Percentiles rank a stretch among this genome's conserved stretches.
phyloP scores from a whole-genome alignment of 2,113 vertebrate species.

The Paramormyrops kingsleyae region DNA sequence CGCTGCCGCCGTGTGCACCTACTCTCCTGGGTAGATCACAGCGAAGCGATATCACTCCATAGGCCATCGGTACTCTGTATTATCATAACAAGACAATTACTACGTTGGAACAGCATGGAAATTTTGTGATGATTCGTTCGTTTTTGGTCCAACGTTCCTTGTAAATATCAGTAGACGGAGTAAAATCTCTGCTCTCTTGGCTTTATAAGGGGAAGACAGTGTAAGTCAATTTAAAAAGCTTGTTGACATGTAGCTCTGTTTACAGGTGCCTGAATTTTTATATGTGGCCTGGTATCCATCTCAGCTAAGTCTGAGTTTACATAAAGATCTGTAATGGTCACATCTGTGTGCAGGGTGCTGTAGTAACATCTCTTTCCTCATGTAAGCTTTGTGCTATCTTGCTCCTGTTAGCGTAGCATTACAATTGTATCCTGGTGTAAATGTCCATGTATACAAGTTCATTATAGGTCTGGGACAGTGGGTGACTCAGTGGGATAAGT shows the following conservation, averaged over 20 bases:
- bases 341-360: not conserved
- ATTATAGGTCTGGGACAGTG: not conserved
- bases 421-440: not conserved
- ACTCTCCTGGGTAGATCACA: conserved; percentile 31
- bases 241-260: not conserved
- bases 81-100: not conserved
- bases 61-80: not conserved
- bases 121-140: not conserved
- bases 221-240: not conserved
- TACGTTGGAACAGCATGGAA: not conserved
- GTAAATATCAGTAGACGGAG: not conserved
- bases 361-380: not conserved
- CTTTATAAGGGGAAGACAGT: not conserved
- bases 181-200: not conserved
- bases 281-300: not conserved
- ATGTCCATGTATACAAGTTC: not conserved
- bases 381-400: not conserved
- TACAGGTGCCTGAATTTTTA: not conserved
- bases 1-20: not conserved
- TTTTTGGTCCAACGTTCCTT: not conserved
- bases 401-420: not conserved
- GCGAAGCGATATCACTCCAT: not conserved
- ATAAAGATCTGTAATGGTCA: not conserved
- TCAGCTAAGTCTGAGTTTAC: not conserved
- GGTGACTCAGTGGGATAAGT: not conserved